Percentiles rank a stretch among this genome's conserved stretches.
Evolutionary conservation across 1,140 invertebrate species (phyloP).

Genomic region (Eufriesea mexicana): DNA sequence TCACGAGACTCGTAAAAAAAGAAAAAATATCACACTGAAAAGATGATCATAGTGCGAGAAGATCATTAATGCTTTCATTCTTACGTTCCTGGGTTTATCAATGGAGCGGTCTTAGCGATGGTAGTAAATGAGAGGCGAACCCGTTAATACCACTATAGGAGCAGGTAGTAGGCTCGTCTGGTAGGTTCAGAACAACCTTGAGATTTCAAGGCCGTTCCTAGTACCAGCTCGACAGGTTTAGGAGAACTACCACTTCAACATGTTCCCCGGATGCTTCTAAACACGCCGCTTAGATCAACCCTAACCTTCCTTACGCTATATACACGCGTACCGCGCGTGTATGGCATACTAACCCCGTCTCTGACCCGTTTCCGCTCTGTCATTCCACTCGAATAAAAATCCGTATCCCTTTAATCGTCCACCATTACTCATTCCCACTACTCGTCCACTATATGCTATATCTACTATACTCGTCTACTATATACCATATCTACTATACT

Average conservation of each 20-base stretch:
- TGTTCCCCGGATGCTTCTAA: slow-evolving; percentile 77
- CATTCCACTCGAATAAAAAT: neutral
- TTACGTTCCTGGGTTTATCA: neutral
- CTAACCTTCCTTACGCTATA: slow-evolving; percentile 64
- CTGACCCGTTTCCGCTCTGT: neutral
- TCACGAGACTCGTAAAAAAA: too few relatives aligned
- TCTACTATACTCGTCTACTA: too few relatives aligned
- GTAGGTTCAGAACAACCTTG: slow-evolving; percentile 60
- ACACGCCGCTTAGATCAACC: slow-evolving; percentile 69
- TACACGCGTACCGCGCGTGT: neutral
- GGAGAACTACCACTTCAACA: slow-evolving; percentile 63
- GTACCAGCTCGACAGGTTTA: slow-evolving; percentile 49
- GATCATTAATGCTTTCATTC: too few relatives aligned
- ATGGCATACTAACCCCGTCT: neutral
- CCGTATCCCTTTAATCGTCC: neutral
- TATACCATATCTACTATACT: too few relatives aligned
- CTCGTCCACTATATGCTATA: too few relatives aligned
- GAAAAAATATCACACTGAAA: too few relatives aligned
- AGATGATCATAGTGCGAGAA: too few relatives aligned
- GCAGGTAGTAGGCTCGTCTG: slow-evolving; percentile 52
- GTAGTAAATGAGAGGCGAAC: slow-evolving; percentile 13
- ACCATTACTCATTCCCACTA: too few relatives aligned
- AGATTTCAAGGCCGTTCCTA: slow-evolving; percentile 59
- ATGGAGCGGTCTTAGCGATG: neutral
- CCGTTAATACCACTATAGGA: neutral